Evolutionary conservation across 1,140 invertebrate genomes (phyloP).

Genomic region (Bathynomus jamesi): DNA sequence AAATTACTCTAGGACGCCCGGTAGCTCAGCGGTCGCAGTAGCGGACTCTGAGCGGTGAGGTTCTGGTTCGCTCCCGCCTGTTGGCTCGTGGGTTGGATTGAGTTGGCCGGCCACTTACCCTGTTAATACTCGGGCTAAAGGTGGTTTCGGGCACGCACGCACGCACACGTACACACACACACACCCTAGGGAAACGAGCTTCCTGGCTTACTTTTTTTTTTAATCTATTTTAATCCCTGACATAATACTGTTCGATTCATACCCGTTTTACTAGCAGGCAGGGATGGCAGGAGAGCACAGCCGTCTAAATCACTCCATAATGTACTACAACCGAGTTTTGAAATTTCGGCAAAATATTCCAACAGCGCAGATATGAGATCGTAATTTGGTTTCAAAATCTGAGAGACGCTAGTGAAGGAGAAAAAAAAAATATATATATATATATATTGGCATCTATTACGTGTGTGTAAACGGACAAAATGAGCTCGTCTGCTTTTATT

Average conservation of each 20-base stretch:
- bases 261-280: neutral
- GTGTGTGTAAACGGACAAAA: too few species aligned
- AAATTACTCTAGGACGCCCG: too few species aligned
- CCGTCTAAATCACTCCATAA: neutral
- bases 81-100: too few species aligned
- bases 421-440: neutral
- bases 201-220: neutral
- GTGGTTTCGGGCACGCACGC: too few species aligned
- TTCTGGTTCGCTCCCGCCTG: too few species aligned
- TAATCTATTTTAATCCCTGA: neutral
- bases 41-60: too few species aligned
- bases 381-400: neutral
- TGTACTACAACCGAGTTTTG: neutral
- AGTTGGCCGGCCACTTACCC: too few species aligned
- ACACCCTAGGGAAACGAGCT: neutral
- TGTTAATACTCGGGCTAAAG: too few species aligned
- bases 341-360: neutral
- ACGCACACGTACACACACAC: too few species aligned
- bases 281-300: neutral
- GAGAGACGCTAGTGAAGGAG: neutral
- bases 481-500: neutral
- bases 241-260: neutral
- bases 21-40: too few species aligned
- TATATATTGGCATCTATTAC: too few species aligned
- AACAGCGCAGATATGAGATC: neutral